Conservation (phyloP, 2,113 vertebrate genomes). For the Ranitomeya imitator region DNA sequence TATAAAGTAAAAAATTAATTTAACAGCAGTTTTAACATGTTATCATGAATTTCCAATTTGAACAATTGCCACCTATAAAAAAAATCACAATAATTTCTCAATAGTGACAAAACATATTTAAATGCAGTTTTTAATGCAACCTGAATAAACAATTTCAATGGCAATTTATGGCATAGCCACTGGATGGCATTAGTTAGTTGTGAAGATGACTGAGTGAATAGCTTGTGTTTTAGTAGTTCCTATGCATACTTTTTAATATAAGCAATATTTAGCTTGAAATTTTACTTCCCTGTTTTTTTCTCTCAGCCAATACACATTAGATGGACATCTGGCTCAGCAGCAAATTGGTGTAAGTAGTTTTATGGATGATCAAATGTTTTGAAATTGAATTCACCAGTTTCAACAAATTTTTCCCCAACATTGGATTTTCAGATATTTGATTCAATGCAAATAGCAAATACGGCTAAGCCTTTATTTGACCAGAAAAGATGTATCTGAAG, state of each 20-base stretch:
- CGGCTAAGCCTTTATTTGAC: no score
- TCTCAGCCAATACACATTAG: not conserved
- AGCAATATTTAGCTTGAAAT: slow-evolving; percentile 16
- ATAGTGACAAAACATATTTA: not conserved
- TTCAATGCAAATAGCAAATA: no score
- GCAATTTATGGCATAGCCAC: slow-evolving; percentile 66
- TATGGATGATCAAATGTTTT: not conserved
- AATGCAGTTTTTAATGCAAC: not conserved
- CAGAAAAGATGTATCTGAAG: no score
- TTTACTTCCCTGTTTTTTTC: not conserved
- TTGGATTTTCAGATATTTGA: no score
- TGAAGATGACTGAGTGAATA: slow-evolving; percentile 45
- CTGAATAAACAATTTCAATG: not conserved
- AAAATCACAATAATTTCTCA: not conserved
- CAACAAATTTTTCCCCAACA: no score
- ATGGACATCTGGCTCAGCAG: not conserved
- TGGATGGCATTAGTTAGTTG: slow-evolving; percentile 75
- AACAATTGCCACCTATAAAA: not conserved
- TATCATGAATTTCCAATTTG: not conserved
- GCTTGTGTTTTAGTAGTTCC: not conserved
- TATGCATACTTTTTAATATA: slow-evolving; percentile 6
- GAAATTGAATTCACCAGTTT: no score
- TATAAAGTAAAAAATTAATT: not conserved
- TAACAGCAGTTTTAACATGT: not conserved
- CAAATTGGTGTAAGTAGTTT: not conserved